These are phyloP conservation scores for Orchesellides sinensis DNA, from an alignment of 2,888 invertebrate genomes.

Conservation along the genomic window DNA sequence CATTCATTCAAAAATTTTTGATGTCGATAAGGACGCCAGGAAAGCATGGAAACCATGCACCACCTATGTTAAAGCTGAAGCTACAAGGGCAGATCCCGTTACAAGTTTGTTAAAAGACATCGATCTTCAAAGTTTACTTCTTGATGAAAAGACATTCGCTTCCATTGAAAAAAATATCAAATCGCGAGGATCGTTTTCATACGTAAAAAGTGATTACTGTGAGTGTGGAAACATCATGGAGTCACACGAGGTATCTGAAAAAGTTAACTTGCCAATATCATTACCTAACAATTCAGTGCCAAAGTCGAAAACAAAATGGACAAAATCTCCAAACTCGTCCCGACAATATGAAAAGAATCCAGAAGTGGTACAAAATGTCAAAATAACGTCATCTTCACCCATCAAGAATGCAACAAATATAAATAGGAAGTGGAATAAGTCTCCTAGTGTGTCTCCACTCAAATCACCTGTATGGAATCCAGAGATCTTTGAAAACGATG, in stretches of 20 bases:
- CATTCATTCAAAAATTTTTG: constrained; percentile 31
- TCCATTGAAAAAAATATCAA: constrained; percentile 6
- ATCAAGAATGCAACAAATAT: no score
- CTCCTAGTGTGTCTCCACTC: no score
- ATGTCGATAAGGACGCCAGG: not conserved
- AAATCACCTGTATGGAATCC: no score
- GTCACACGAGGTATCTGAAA: no score
- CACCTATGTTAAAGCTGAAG: constrained; percentile 10
- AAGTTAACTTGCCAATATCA: no score
- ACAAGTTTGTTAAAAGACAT: not conserved
- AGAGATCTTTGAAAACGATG: not conserved
- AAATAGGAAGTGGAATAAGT: no score
- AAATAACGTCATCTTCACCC: no score
- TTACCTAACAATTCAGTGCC: no score
- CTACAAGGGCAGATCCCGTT: not conserved
- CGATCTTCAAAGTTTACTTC: not conserved
- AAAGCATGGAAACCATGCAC: constrained; percentile 37
- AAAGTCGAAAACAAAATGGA: no score
- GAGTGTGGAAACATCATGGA: constrained; percentile 29
- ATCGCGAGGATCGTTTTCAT: constrained; percentile 16
- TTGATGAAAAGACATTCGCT: not conserved
- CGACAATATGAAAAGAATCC: no score
- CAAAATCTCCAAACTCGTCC: no score
- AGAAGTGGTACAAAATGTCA: no score
- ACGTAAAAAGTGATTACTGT: constrained; percentile 18